Percentiles rank a stretch among this genome's conserved stretches.
These are phyloP conservation scores for Calosoma granatense DNA, from an alignment of 1,140 invertebrate genomes.

Conservation along the genomic window DNA sequence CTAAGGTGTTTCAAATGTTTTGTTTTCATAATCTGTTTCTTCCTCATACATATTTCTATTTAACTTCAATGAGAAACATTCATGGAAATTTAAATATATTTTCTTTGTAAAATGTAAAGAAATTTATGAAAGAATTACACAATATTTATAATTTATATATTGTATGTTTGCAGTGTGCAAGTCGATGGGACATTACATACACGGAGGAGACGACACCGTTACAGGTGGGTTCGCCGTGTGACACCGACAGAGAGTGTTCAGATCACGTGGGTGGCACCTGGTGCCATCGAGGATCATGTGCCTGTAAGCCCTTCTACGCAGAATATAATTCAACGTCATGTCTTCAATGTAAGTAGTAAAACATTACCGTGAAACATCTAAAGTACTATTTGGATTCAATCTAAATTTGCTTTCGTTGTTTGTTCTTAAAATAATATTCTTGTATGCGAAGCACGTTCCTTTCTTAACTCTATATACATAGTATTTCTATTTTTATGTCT, in stretches of 20 bases:
- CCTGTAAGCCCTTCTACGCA: constrained; percentile 55
- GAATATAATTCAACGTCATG: constrained; percentile 50
- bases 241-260: constrained; percentile 45
- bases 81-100: too few species aligned
- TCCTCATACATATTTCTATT: too few species aligned
- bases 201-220: neutral
- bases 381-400: constrained; percentile 19
- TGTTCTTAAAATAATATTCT: neutral
- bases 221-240: constrained; percentile 18
- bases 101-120: too few species aligned
- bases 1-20: too few species aligned
- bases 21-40: too few species aligned
- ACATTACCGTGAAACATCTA: constrained; percentile 16
- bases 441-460: too few species aligned
- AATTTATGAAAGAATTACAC: too few species aligned
- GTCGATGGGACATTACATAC: neutral
- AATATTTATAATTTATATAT: too few species aligned
- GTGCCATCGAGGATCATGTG: constrained; percentile 49
- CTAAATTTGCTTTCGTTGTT: neutral
- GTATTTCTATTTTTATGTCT: neutral
- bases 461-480: neutral
- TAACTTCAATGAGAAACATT: too few species aligned
- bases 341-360: constrained; percentile 54
- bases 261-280: constrained; percentile 41
- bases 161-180: neutral